A percentile compares a stretch with the other conserved stretches of the same genome.
Evolutionary conservation across 2,797 vertebrate species (phyloP).

Genomic region (Epinephelus awoara): DNA sequence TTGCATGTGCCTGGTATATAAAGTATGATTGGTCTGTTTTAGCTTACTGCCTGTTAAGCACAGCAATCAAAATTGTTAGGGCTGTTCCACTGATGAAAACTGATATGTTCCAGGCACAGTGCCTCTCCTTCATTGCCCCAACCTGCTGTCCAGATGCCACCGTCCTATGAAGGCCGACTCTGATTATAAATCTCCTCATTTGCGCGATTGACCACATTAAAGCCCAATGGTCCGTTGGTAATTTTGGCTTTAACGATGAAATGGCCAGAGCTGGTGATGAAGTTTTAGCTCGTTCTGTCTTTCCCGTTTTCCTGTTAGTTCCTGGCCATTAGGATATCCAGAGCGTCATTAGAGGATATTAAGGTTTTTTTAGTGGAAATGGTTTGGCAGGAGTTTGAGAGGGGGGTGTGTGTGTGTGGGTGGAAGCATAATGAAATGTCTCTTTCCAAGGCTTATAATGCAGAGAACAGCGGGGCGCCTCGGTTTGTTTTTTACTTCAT

Average conservation of each 20-base stretch:
- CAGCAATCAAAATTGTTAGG: conserved; percentile 24
- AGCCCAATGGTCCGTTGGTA: conserved; percentile 47
- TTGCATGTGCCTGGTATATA: not conserved
- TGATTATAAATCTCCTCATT: conserved; percentile 62
- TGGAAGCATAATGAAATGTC: conserved; percentile 43
- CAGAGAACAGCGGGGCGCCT: conserved; percentile 37
- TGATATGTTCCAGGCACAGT: conserved; percentile 1
- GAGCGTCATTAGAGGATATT: conserved; percentile 58
- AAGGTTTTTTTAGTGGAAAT: conserved; percentile 38
- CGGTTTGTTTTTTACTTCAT: conserved; percentile 35
- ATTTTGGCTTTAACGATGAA: conserved; percentile 55
- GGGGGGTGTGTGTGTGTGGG: conserved; percentile 7
- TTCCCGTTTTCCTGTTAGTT: conserved; percentile 59
- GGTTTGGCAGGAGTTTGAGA: conserved; percentile 29
- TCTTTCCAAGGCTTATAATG: conserved; percentile 35
- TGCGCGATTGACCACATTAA: conserved; percentile 59
- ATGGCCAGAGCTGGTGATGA: conserved; percentile 38
- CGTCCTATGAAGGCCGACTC: conserved; percentile 37
- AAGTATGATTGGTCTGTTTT: not conserved
- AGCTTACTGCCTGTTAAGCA: conserved; percentile 9
- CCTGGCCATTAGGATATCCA: conserved; percentile 50
- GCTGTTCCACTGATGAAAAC: conserved; percentile 29
- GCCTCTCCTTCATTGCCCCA: conserved; percentile 24
- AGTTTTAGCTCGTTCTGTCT: conserved; percentile 43
- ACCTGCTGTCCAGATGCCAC: conserved; percentile 52